Base-by-base conservation (phyloP, 2,888 invertebrate genomes). In the Cinara cedri region DNA sequence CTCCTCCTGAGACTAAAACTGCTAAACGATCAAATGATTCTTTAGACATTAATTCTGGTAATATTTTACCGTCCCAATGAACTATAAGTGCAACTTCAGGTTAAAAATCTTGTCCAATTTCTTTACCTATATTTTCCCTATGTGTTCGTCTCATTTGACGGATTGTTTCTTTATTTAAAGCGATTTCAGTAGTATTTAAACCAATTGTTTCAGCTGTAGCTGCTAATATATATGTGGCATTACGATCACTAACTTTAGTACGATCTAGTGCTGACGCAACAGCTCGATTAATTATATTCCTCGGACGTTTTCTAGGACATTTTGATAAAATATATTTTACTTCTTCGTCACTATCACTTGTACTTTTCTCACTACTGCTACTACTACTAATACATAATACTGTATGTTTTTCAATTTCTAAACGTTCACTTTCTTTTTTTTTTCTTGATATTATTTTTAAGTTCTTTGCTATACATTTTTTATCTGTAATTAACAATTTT, bases 1-100 rank as follows among this genome's bases (percentile, higher is more conserved):
- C 80, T 57, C 26, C 24, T 34, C 34, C 60, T 8, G 60, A 62
- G n/a, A 57, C 72, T 42, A 72, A 55, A 54, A 80, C 51, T 44
- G 80, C 21, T 71, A 72, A 46, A 24, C 62, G 60, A 49, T 80
- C 80, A 3, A 80, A 46, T 46, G 51, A 54, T 14, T 72, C 72
- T 44, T 42, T 80, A 49, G 44, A 55, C 10, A 44, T 34, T 19
- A 44, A 44, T 21, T 63, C 62, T 49, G 72, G 72, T 21, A 80
- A 55, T 11, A 80, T 55, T 44, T 80, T 72, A 57, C 80, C 62
- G 44, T 49, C 62, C 62, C 62, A 80, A 72, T 80, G 71, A 46
- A 80, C 80, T 55, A n/a, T 26, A 65, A 68, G 11, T 2, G 57
- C n/a, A 21, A 34, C 24, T 14, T 76, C 42, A 34, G 66, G 63